Percentiles rank a stretch among this genome's conserved stretches.
Conservation (phyloP, 2,888 invertebrate species). For the Rhagophthalmus giganteus region DNA sequence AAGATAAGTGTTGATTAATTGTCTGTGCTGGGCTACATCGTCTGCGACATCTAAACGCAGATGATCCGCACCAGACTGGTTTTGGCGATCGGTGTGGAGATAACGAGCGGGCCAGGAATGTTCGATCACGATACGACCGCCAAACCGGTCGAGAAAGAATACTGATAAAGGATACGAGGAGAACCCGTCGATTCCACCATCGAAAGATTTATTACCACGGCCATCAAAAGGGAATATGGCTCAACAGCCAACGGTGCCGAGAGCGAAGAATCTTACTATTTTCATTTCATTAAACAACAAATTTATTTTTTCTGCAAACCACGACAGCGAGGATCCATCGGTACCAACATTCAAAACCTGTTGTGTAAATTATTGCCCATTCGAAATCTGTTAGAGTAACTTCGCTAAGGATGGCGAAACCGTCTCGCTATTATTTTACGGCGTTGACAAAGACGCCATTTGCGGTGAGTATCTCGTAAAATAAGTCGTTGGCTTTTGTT, state of each 20-base stretch:
- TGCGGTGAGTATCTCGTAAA: constrained; percentile 43
- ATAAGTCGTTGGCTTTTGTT: constrained; percentile 42
- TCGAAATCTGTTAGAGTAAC: constrained; percentile 32
- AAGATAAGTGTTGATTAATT: constrained; percentile 55
- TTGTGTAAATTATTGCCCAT: constrained; percentile 39
- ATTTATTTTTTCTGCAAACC: constrained; percentile 19
- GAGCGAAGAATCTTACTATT: constrained; percentile 21
- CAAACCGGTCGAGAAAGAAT: constrained; percentile 34
- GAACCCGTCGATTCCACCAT: constrained; percentile 29
- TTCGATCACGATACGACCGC: constrained; percentile 45
- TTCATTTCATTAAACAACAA: constrained; percentile 26
- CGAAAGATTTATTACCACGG: constrained; percentile 32
- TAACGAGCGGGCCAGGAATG: constrained; percentile 45
- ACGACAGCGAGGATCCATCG: constrained; percentile 18
- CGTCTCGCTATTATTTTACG: constrained; percentile 42
- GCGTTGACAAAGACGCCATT: constrained; percentile 41
- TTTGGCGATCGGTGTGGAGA: constrained; percentile 51
- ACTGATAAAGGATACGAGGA: constrained; percentile 33
- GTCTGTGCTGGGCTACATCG: constrained; percentile 36
- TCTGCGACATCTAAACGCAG: constrained; percentile 46
- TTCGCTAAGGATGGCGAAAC: constrained; percentile 31
- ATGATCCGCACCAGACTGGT: constrained; percentile 51
- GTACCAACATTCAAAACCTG: constrained; percentile 37
- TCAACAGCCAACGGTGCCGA: constrained; percentile 19
- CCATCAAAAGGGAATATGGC: constrained; percentile 27